Evolutionary conservation across 2,113 vertebrate species (phyloP).

Genomic region (Manacus vitellinus): DNA sequence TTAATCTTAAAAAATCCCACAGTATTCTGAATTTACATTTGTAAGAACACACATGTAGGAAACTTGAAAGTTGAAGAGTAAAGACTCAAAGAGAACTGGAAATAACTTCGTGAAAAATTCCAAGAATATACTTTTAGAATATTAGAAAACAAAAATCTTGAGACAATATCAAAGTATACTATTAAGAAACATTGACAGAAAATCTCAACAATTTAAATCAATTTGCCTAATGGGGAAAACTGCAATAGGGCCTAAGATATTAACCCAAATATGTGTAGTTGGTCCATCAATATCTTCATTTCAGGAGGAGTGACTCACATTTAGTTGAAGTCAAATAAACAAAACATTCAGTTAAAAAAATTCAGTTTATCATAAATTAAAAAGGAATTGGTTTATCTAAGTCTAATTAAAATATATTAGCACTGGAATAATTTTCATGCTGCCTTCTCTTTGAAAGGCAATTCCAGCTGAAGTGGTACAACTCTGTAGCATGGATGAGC

Average conservation of each 20-base stretch:
- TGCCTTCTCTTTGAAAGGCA: not conserved
- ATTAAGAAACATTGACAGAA: not conserved
- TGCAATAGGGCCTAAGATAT: not conserved
- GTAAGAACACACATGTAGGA: not conserved
- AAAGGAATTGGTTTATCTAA: not conserved
- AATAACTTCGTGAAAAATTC: not conserved
- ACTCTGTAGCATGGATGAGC: not conserved
- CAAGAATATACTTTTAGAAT: not conserved
- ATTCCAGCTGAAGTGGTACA: not conserved
- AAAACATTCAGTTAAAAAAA: not conserved
- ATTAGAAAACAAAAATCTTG: not conserved
- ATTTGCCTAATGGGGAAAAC: not conserved
- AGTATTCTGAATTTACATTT: not conserved
- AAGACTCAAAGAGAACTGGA: not conserved
- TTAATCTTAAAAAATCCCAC: not conserved
- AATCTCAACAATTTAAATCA: not conserved
- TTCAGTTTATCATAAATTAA: not conserved
- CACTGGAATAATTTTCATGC: not conserved
- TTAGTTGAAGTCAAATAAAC: not conserved
- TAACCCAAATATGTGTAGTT: not conserved
- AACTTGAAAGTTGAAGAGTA: not conserved
- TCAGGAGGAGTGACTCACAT: not conserved
- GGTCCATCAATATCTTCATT: not conserved
- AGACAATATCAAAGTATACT: not conserved
- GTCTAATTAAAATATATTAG: not conserved